A percentile compares a stretch with the other conserved stretches of the same genome.
These are phyloP conservation scores for Oxygymnocypris stewartii DNA, from an alignment of 2,113 vertebrate genomes.

Conservation along the genomic window DNA sequence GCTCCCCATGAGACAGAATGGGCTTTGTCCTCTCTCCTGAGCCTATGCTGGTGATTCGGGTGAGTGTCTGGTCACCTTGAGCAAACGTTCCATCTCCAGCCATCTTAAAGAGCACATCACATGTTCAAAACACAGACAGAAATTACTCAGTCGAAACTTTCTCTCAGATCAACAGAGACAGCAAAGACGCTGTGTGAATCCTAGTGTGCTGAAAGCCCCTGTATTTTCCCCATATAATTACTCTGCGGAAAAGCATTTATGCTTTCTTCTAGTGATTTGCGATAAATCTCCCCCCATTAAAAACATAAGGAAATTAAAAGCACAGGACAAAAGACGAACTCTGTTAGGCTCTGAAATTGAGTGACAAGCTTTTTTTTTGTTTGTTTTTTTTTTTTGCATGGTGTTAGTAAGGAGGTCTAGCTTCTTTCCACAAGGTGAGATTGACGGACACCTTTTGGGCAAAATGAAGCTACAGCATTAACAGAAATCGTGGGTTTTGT, in stretches of 20 bases:
- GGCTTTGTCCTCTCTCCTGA: neutral
- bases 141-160: constrained; percentile 24
- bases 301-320: neutral
- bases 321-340: neutral
- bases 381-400: neutral
- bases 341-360: neutral
- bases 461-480: constrained; percentile 19
- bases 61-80: constrained; percentile 28
- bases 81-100: constrained; percentile 15
- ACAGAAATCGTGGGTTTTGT: constrained; percentile 29
- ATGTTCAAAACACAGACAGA: constrained; percentile 14
- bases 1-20: neutral
- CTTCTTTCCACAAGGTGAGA: constrained; percentile 9
- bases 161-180: constrained; percentile 29
- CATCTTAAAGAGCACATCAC: constrained; percentile 30
- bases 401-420: constrained; percentile 29
- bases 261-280: neutral
- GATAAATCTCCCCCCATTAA: neutral
- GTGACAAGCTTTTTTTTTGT: neutral
- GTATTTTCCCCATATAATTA: neutral
- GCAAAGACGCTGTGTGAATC: neutral
- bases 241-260: neutral
- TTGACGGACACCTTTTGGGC: constrained; percentile 32
- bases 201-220: neutral
- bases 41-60: constrained; percentile 15